Conservation (phyloP, 2,113 vertebrate genomes). For the Heterotis niloticus region DNA sequence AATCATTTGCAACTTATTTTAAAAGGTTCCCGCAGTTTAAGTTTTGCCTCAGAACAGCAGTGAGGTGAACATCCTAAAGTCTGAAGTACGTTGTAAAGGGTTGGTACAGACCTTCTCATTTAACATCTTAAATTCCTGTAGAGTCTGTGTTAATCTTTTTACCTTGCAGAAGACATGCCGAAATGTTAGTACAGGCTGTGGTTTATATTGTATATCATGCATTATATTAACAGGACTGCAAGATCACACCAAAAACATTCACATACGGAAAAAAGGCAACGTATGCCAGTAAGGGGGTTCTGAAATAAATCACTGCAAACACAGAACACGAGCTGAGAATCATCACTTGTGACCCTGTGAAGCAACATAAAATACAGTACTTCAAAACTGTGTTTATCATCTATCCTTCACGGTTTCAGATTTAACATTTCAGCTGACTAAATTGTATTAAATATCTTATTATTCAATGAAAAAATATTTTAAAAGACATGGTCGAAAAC, state of each 20-base stretch:
- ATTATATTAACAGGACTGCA: background rate
- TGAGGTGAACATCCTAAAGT: background rate
- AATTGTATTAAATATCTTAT: background rate
- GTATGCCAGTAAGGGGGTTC: background rate
- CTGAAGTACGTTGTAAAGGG: too few relatives aligned
- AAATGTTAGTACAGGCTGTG: background rate
- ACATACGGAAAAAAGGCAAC: background rate
- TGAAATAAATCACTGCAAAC: background rate
- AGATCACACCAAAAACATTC: background rate
- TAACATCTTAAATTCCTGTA: background rate
- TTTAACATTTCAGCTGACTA: too few relatives aligned
- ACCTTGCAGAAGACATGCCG: constrained; percentile 17
- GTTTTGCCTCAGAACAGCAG: constrained; percentile 12
- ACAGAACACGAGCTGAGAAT: background rate
- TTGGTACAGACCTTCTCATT: background rate
- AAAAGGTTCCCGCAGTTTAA: background rate
- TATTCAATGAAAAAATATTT: background rate
- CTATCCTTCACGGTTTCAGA: background rate
- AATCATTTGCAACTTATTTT: background rate
- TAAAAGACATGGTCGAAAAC: background rate
- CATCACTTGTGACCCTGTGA: background rate
- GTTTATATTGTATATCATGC: background rate
- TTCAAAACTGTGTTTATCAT: background rate
- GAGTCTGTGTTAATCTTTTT: background rate
- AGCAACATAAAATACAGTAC: background rate